Base-by-base conservation (phyloP, 2,113 vertebrate species). In the Elanoides forficatus region DNA sequence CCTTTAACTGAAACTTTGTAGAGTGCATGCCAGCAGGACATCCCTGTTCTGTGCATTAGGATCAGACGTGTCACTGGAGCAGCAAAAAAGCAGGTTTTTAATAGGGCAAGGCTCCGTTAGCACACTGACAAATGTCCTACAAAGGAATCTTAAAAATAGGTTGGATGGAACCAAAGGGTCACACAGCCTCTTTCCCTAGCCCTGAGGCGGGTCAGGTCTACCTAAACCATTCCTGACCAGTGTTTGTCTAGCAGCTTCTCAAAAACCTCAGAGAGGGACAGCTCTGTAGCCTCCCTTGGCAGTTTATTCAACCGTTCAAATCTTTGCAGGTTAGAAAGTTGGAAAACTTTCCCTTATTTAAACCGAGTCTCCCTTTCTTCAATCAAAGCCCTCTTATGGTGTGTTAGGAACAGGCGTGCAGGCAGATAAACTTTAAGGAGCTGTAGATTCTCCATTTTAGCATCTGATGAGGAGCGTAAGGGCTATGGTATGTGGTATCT, bases 361-460 rank as follows among this genome's bases (percentile, higher is more conserved):
- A 67, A 38, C 38, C 17, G 38, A 23, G 30, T 23, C n/a, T 75
- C n/a, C 25, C 13, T 42, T 47, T 67, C 71, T 65, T 72, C 29
- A 42, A 1, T 17, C 0, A 0, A 25, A 66, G 30, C 72, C 1
- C 2, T 36, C 11, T 48, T 52, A 7, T 0, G 0, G 23, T 21
- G 26, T 27, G 34, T 27, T 47, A 42, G 58, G 59, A 76, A 8
- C 10, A 3, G n/a, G 19, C 10, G 9, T 19, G 6, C 59, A 73
- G 66, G 7, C 56, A 11, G 23, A 47, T 10, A 4, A 1, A 2
- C 36, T 20, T 40, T 4, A 9, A 58, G 30, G 58, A 14, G 16
- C 42, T 75, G 17, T 40, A 50, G 45, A 6, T 60, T 66, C 36
- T 68, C 60, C 6, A 2, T 14, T 65, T 29, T 34, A 88, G 36